Evolutionary conservation across 1,140 invertebrate species (phyloP), one percentile per base, ranked within the genome.

Genomic region (Drosophila yakuba): DNA sequence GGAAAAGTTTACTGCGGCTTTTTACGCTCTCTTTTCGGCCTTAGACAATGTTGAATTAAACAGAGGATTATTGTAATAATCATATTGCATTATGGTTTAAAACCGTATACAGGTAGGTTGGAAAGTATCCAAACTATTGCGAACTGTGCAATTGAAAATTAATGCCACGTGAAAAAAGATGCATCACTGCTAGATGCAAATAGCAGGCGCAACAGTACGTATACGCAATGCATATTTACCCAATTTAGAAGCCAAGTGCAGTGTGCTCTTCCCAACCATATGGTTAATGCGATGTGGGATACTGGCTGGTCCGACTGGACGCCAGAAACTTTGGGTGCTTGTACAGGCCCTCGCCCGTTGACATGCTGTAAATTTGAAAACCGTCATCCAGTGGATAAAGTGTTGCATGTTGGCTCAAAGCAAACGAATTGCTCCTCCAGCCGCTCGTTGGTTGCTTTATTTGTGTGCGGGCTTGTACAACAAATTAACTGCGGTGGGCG

Each of bases 341-440:
- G 28, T 10, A 17, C 55, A 3, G 15, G 52, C 54, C 5, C 41
- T 38, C 25, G 78, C 58, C 50, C 61, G 78, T 83, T 88, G 82
- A 86, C 83, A 86, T 73, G 79, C 71, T 86, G 82, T 88, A 86
- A 86, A 88, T 86, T 86, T 88, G 82, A 86, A 86, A 85, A 77
- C 81, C 77, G 77, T 79, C 80, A 68, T 59, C 57, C 80, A 74
- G 25, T 84, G 61, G 48, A 75, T 81, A 86, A 86, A 88, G 82
- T 82, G 82, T 88, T 78, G 75, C 61, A 74, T 82, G 82, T 85
- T 85, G 78, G 78, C 74, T 82, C 74, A 88, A 88, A 88, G 82
- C 82, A 86, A 88, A 86, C 79, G 79, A 75, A 75, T 68, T 56
- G 35, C 54, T 62, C 80, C 80, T 75, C 54, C 58, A 74, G 58